A percentile compares a stretch with the other conserved stretches of the same genome.
Evolutionary conservation across 2,888 invertebrate genomes (phyloP).

Genomic region (Plutella xylostella): DNA sequence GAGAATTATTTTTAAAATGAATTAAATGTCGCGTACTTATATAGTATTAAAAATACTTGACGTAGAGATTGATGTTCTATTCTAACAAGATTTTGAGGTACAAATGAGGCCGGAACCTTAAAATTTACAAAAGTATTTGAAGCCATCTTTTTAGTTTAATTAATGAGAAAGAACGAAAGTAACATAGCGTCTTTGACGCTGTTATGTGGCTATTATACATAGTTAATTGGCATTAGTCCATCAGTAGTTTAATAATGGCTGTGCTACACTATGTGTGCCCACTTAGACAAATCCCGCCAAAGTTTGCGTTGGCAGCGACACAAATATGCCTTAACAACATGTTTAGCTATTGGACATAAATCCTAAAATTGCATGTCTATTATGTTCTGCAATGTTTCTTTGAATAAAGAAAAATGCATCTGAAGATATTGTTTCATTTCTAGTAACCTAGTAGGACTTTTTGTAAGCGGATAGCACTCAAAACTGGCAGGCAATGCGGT

Average conservation of each 20-base stretch:
- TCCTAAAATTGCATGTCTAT: constrained; percentile 43
- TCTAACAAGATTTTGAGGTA: neutral
- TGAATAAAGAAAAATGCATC: constrained; percentile 51
- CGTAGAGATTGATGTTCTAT: constrained; percentile 24
- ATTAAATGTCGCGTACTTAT: constrained; percentile 18
- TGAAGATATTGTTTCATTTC: constrained; percentile 22
- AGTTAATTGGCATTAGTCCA: constrained; percentile 38
- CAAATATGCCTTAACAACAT: neutral
- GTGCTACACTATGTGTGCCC: constrained; percentile 33
- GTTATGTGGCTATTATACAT: constrained; percentile 4
- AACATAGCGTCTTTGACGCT: constrained; percentile 24
- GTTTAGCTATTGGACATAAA: constrained; percentile 30
- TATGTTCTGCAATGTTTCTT: constrained; percentile 43
- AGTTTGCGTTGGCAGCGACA: neutral
- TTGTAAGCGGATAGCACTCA: no score
- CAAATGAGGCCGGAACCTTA: neutral
- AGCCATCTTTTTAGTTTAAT: constrained; percentile 33
- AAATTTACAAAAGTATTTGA: constrained; percentile 46
- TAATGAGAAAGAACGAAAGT: constrained; percentile 17
- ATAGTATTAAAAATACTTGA: constrained; percentile 24
- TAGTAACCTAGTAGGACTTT: no score
- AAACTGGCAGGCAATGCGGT: no score
- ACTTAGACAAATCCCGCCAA: constrained; percentile 1
- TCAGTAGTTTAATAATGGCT: constrained; percentile 45
- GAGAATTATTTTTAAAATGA: constrained; percentile 29